Evolutionary conservation across 2,797 vertebrate genomes (phyloP).

Genomic region (Phoebastria nigripes): DNA sequence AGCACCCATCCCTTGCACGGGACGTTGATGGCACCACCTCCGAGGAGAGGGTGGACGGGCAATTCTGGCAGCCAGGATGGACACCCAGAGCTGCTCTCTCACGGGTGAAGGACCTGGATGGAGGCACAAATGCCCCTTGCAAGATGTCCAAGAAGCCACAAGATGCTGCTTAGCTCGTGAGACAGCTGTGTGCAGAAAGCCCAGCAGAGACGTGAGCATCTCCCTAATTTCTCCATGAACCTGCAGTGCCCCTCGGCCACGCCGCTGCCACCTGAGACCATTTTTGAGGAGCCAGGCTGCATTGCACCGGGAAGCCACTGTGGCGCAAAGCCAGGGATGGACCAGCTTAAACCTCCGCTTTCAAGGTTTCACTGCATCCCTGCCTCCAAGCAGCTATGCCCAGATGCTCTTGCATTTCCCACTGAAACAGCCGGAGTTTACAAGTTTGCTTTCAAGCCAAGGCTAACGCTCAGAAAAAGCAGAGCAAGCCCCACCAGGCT

Average conservation of each 20-base stretch:
- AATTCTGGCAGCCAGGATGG: neutral
- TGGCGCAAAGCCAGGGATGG: fast-evolving
- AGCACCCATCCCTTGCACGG: neutral
- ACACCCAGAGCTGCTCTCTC: neutral
- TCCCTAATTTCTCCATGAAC: neutral
- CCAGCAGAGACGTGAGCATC: neutral
- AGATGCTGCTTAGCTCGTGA: neutral
- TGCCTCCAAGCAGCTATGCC: neutral
- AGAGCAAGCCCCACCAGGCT: neutral
- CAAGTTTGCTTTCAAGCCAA: neutral
- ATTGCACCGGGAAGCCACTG: fast-evolving
- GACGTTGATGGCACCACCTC: neutral
- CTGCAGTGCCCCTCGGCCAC: neutral
- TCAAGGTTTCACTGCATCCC: neutral
- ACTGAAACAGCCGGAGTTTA: fast-evolving
- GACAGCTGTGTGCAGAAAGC: neutral
- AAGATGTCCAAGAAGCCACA: neutral
- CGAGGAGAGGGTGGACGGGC: neutral
- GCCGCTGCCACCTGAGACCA: neutral
- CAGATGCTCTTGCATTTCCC: neutral
- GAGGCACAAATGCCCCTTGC: neutral
- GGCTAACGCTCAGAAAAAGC: neutral
- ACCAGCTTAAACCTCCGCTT: neutral
- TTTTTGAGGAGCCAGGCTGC: neutral
- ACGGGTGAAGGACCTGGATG: neutral